Evolutionary conservation across 2,888 invertebrate species (phyloP), one percentile per base, ranked within the genome.

Genomic region (Miltochrista miniata): DNA sequence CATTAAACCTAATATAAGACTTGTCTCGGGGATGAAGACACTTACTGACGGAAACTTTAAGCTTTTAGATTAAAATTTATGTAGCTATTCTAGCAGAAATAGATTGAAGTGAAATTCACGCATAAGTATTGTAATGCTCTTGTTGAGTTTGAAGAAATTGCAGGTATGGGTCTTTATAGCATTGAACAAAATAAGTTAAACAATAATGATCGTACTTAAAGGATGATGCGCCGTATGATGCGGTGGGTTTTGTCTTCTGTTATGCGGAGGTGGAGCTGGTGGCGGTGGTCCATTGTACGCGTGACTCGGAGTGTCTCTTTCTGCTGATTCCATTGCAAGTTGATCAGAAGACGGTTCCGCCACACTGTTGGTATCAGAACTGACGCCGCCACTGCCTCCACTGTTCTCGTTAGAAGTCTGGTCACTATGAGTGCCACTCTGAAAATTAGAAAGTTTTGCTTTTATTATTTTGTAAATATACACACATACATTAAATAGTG

Each of bases 181-280:
- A n/a, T n/a, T n/a, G n/a, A n/a, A n/a, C n/a, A n/a, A n/a, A n/a
- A 24, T 24, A 24, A 24, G 2, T 4, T 4, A 24, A 24, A 24
- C 2, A 24, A 24, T 24, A 24, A 65, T n/a, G n/a, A n/a, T n/a
- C n/a, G n/a, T 74, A 92, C 82, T 87, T 84, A 86, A 74, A 45
- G 86, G 78, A 77, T 91, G 88, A 76, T 91, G 89, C 51, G 83
- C 79, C 74, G 96, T 96, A 45, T 94, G 93, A 59, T 95, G 93
- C 36, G 93, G 93, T 55, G 93, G 95, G 51, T 94, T 94, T 43
- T 95, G 96, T 18, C 96, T 94, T 68, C 95, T 94, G 68, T 96
- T 95, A 63, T 96, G 96, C 0, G 93, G 93, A 1, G 94, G 93
- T 45, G 94, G 94, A 1, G 92, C 93, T 0, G 91, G 93, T 0